Conservation (phyloP, 2,888 invertebrate species). For the Mythimna albipuncta region DNA sequence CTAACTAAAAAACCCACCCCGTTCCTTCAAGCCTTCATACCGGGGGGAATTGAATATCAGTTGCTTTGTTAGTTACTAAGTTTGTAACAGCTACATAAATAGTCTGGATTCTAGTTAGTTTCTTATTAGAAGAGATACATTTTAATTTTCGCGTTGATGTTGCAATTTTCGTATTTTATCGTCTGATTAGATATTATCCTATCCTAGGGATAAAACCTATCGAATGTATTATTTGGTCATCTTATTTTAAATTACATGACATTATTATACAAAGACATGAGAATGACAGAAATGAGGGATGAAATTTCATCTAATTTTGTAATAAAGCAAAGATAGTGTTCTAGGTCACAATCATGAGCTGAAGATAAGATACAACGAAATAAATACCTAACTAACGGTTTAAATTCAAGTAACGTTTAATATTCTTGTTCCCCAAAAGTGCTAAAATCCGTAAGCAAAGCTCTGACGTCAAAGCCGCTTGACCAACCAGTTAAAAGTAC, state of each 20-base stretch:
- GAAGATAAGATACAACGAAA: background rate
- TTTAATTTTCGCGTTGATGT: background rate
- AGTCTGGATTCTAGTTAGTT: conserved; percentile 4
- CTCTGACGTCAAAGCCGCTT: conserved; percentile 49
- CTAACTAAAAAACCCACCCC: no score
- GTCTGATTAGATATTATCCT: background rate
- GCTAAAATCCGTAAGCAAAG: background rate
- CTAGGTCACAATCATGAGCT: background rate
- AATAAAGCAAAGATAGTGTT: background rate
- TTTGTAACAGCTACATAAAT: conserved; percentile 5
- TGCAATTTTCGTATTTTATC: background rate
- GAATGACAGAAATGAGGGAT: background rate
- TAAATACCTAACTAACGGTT: background rate
- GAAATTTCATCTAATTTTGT: background rate
- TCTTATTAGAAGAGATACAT: conserved; percentile 31
- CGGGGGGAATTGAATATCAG: background rate
- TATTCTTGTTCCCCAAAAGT: conserved; percentile 9
- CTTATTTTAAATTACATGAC: background rate
- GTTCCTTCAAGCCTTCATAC: no score
- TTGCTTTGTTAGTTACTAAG: conserved; percentile 2
- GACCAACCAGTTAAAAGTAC: conserved; percentile 59
- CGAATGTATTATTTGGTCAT: background rate
- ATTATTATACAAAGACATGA: background rate
- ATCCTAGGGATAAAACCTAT: no score
- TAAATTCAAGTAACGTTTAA: background rate